Conservation (phyloP, 1,140 invertebrate genomes). For the Triops longicaudatus region DNA sequence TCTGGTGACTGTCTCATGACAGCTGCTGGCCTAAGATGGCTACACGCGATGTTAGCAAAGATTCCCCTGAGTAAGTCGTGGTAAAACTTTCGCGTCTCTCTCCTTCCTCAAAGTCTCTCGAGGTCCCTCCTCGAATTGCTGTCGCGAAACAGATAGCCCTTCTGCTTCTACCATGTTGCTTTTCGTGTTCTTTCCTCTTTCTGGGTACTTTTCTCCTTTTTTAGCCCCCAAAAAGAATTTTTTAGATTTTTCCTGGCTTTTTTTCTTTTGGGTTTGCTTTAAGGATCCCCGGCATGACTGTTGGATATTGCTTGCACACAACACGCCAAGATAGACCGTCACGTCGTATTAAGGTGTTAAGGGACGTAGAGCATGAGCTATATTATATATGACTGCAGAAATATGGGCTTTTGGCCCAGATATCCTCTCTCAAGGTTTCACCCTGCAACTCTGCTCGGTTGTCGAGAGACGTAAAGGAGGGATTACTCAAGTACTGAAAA, state of each 20-base stretch:
- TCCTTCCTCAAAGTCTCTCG: background rate
- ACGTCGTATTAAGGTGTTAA: constrained; percentile 15
- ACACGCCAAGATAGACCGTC: constrained; percentile 10
- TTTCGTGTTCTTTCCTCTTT: constrained; percentile 6
- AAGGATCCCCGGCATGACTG: background rate
- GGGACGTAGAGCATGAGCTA: constrained; percentile 14
- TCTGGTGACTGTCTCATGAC: constrained; percentile 6
- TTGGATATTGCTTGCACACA: constrained; percentile 1
- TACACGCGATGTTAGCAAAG: constrained; percentile 8
- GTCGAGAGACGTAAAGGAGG: background rate
- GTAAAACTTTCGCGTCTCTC: background rate
- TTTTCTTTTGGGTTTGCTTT: background rate
- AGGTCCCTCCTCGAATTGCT: background rate
- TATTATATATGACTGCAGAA: constrained; percentile 13
- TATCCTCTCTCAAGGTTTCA: background rate
- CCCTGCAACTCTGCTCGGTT: background rate
- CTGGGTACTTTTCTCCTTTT: background rate
- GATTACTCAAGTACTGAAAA: background rate
- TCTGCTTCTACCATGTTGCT: background rate
- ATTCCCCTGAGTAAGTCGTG: background rate
- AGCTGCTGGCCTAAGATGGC: constrained; percentile 4
- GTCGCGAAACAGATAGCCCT: constrained; percentile 8
- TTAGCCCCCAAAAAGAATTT: background rate
- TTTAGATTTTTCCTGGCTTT: background rate
- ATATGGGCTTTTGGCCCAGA: constrained; percentile 4